phyloP scores from a whole-genome alignment of 1,140 invertebrate species.

The Philotrypesis tridentata region DNA sequence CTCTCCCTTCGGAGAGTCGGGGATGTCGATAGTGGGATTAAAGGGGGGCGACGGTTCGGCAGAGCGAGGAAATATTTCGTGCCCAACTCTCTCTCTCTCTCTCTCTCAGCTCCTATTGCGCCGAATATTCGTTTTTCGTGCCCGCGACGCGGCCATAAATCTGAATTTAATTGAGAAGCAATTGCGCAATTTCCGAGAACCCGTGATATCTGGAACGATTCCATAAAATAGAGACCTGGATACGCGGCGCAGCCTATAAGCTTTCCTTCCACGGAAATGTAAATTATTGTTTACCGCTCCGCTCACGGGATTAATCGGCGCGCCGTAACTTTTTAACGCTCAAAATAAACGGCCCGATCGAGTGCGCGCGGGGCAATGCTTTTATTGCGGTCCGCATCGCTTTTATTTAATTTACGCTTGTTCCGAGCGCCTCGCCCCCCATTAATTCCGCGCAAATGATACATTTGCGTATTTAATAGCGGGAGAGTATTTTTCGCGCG shows the following conservation, averaged over 20 bases:
- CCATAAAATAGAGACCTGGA: constrained; percentile 39
- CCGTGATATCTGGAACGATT: constrained; percentile 46
- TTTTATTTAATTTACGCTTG: not conserved
- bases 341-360: constrained; percentile 14
- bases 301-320: constrained; percentile 17
- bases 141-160: constrained; percentile 19
- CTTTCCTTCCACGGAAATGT: constrained; percentile 37
- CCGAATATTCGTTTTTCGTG: constrained; percentile 31
- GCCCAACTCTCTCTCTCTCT: constrained; percentile 6
- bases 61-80: constrained; percentile 29
- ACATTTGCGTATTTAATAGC: not conserved
- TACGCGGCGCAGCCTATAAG: not conserved
- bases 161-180: constrained; percentile 47
- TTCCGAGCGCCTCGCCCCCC: too few species aligned
- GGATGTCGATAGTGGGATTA: not conserved
- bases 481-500: not conserved
- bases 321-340: constrained; percentile 22
- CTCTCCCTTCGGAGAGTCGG: not conserved
- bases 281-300: constrained; percentile 41
- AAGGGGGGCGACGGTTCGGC: not conserved
- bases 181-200: constrained; percentile 44
- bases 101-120: constrained; percentile 3
- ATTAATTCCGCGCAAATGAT: not conserved
- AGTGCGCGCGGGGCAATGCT: not conserved
- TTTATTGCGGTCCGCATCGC: not conserved